Conservation (phyloP, 2,113 vertebrate genomes). For the Bubalus kerabau region DNA sequence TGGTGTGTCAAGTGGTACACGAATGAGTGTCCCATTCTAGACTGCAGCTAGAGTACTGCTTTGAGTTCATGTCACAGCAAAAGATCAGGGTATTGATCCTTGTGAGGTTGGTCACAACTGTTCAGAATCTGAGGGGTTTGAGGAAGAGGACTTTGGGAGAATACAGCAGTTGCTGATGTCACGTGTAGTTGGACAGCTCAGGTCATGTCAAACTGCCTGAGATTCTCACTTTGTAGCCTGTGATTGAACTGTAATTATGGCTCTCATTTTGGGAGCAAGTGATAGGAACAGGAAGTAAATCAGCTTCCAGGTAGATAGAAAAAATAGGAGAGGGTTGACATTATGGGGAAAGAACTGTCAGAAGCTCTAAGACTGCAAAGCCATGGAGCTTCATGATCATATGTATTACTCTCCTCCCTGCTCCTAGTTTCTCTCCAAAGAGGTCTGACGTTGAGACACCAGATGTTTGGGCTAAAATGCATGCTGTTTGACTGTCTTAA, state of each 20-base stretch:
- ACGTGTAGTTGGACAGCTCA: neutral
- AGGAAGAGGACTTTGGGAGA: neutral
- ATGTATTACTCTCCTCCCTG: neutral
- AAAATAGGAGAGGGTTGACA: neutral
- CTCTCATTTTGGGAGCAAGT: neutral
- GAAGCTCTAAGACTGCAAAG: neutral
- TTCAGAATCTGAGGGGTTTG: neutral
- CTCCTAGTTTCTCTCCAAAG: conserved; percentile 1
- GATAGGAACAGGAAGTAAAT: neutral
- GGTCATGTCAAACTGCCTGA: neutral
- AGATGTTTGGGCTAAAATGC: conserved; percentile 59
- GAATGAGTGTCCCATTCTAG: neutral
- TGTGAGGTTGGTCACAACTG: neutral
- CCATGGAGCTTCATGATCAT: neutral
- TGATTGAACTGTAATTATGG: neutral
- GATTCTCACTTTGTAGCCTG: neutral
- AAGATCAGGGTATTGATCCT: neutral
- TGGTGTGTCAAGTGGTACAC: neutral
- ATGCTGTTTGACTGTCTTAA: conserved; percentile 49
- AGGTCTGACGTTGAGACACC: conserved; percentile 23
- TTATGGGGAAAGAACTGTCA: neutral
- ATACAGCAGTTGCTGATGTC: neutral
- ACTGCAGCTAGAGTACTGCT: neutral
- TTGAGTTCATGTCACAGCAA: neutral
- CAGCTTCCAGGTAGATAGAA: neutral